These are phyloP conservation scores for Melanotaenia duboulayi DNA, from an alignment of 2,113 vertebrate species.

Conservation along the genomic window DNA sequence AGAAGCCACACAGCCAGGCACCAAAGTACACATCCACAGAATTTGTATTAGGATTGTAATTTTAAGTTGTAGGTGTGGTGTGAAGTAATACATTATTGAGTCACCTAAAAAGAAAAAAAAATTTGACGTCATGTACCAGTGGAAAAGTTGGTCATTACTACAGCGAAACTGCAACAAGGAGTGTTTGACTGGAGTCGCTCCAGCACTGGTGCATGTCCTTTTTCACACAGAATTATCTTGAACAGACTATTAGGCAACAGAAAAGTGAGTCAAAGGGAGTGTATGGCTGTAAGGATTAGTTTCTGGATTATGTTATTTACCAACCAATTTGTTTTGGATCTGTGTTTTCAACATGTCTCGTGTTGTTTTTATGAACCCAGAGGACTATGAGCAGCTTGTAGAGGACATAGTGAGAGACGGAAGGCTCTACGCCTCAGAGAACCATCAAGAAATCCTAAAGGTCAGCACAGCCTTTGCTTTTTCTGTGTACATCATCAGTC, in stretches of 20 bases:
- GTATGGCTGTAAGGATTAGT: background rate
- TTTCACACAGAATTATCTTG: background rate
- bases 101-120: background rate
- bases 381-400: conserved; percentile 97
- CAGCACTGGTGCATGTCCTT: background rate
- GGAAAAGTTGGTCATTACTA: background rate
- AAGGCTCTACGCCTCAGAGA: conserved; percentile 95
- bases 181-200: background rate
- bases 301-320: conserved; percentile 10
- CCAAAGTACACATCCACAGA: too few species aligned
- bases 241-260: background rate
- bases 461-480: conserved; percentile 70
- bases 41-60: background rate
- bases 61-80: too few species aligned
- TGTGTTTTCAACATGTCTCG: background rate
- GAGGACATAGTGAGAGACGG: conserved; percentile 97
- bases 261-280: background rate
- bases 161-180: background rate
- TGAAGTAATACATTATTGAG: background rate
- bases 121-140: too few species aligned
- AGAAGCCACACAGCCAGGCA: background rate
- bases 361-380: conserved; percentile 71
- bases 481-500: background rate
- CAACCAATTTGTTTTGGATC: background rate
- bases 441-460: conserved; percentile 99